These are phyloP conservation scores for Orchesella cincta DNA, from an alignment of 1,140 invertebrate species.

Conservation along the genomic window DNA sequence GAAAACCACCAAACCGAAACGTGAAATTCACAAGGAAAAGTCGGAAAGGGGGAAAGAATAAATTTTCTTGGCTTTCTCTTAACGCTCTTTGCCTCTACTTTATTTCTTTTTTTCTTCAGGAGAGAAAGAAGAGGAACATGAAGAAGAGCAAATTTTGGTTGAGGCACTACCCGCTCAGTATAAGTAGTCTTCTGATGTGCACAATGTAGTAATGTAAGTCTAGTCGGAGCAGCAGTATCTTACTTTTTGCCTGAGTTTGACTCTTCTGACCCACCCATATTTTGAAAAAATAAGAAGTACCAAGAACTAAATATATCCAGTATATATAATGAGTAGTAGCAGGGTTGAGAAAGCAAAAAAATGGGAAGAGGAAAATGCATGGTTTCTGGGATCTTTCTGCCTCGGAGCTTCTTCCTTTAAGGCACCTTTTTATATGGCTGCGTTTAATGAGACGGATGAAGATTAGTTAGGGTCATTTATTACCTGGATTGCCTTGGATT, in stretches of 20 bases:
- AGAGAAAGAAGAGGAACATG: not conserved
- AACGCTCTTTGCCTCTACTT: not conserved
- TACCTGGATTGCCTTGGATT: slow-evolving; percentile 26
- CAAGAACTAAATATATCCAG: not conserved
- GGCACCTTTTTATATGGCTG: not conserved
- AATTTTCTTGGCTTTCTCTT: slow-evolving; percentile 18
- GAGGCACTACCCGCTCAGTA: not conserved
- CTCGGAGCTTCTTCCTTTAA: not conserved
- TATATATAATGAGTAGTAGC: not conserved
- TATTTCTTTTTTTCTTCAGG: not conserved
- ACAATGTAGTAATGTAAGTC: not conserved
- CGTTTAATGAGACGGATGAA: slow-evolving; percentile 29
- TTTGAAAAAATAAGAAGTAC: not conserved
- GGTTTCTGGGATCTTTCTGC: too few species aligned
- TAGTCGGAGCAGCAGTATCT: too few species aligned
- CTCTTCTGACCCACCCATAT: not conserved
- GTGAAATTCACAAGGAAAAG: slow-evolving; percentile 17
- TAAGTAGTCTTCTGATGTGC: not conserved
- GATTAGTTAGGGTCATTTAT: slow-evolving; percentile 30
- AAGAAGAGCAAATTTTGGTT: not conserved
- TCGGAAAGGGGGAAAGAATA: not conserved
- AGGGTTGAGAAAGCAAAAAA: not conserved
- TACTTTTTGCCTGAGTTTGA: too few species aligned
- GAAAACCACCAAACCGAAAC: slow-evolving; percentile 20
- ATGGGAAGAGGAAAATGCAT: not conserved